Base-by-base conservation (phyloP, 2,888 invertebrate genomes). In the Scaptomyza polygonia region DNA sequence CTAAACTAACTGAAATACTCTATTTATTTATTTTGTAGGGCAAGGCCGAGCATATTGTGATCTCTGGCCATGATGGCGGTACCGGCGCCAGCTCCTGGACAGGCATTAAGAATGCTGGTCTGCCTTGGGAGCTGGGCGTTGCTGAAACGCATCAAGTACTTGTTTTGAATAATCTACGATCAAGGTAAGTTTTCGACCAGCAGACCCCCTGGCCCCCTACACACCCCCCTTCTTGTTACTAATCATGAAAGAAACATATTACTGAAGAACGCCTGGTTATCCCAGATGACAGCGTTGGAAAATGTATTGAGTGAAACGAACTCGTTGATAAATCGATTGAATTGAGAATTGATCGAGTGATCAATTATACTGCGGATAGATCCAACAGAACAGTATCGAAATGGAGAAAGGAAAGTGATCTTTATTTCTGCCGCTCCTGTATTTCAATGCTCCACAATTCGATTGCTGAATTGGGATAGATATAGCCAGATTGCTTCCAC, bases 41-140 rank as follows among this genome's bases (percentile, higher is more conserved):
- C 48, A 99, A 99, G 93, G 98, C 98, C 0, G 99, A 99, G 89
- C 99, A 99, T 92, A 97, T 99, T 81, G 98, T 98, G 27, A 98
- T 99, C 77, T 99, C 99, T 0, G 99, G 99, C 0, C 99, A 99
- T 92, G 99, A 99, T 93, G 99, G 99, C 67, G 99, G 99, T 55
- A 99, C 99, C 14, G 99, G 99, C 32, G 99, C 99, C 45, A 97
- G 97, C 89, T 98, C 98, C 62, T 99, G 99, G 99, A 99, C 99
- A 0, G 99, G 99, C 79, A 99, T 99, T 90, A 99, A 99, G 93
- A 95, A 96, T 75, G 99, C 99, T 42, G 99, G 99, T 47, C 93
- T 99, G 69, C 99, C 99, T 0, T 99, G 99, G 99, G 99, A 99
- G 92, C 93, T 99, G 88, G 99, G 99, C 56, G 94, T 99, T 44